These are phyloP conservation scores for Drosophila hydei DNA, from an alignment of 1,140 invertebrate species.

Conservation along the genomic window DNA sequence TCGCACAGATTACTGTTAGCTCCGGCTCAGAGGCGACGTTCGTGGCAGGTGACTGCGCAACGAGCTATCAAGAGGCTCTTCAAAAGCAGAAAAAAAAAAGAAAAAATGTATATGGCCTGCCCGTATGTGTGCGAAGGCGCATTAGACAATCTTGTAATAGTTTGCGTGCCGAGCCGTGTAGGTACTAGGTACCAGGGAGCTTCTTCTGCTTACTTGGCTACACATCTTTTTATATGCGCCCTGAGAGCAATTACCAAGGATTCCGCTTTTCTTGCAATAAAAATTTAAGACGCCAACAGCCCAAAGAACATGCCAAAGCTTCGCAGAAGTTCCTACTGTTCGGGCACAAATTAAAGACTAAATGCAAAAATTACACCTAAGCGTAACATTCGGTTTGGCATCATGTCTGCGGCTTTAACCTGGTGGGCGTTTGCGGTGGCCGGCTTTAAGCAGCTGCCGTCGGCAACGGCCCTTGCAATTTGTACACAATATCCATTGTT, in stretches of 20 bases:
- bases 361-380: constrained; percentile 78
- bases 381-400: constrained; percentile 51
- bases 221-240: constrained; percentile 77
- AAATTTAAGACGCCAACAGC: constrained; percentile 72
- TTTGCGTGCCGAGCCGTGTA: constrained; percentile 49
- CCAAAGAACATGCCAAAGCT: constrained; percentile 5
- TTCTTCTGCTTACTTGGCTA: constrained; percentile 78
- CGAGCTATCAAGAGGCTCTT: constrained; percentile 75
- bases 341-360: constrained; percentile 67
- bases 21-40: constrained; percentile 14
- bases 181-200: constrained; percentile 29
- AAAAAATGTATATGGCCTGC: constrained; percentile 10
- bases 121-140: constrained; percentile 21
- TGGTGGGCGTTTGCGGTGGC: not conserved
- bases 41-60: constrained; percentile 42
- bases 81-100: constrained; percentile 31
- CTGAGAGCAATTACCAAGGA: constrained; percentile 76
- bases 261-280: constrained; percentile 75
- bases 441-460: constrained; percentile 18
- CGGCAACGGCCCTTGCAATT: constrained; percentile 46
- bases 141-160: constrained; percentile 62
- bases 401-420: constrained; percentile 32
- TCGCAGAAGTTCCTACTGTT: constrained; percentile 15
- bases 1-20: constrained; percentile 61
- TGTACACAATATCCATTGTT: constrained; percentile 42